Base-by-base conservation (phyloP, 2,113 vertebrate species). In the Ptilorrhoa leucosticta region DNA sequence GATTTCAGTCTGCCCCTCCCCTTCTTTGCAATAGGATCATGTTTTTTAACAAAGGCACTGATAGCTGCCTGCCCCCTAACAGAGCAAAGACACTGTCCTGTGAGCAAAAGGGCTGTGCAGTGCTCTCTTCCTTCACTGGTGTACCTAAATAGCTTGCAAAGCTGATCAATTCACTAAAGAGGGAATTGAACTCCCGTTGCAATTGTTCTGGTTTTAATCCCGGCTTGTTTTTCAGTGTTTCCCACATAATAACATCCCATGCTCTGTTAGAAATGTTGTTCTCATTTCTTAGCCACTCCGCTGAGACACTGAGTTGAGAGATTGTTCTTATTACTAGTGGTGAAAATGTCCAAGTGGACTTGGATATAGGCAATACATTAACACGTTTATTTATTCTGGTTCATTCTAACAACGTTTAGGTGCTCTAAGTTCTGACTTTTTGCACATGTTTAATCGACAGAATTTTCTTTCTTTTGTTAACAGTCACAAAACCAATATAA, bases 161-260 rank as follows among this genome's bases (percentile, higher is more conserved):
- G 71, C 28, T 69, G 84, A 94, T 76, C 70, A 93, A 64, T 87
- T 87, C 78, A 76, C 58, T 80, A 76, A 64, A 85, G 86, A 48
- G 78, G 73, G 92, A 94, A 85, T 48, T 83, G 45, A 93, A 72
- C 22, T 94, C 88, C 83, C 27, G 0, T 31, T 90, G 57, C 92
- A 95, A 93, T 65, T 90, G 85, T 90, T 95, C 90, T 88, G 85
- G 87, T 88, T 95, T 93, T 65, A 93, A 80, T 86, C 71, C 75
- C 20, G 2, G 40, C 66, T 93, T 61, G 57, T 86, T 95, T 80
- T 90, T 94, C 70, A 64, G 48, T 5, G 3, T 90, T 87, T 92
- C 48, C 57, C 48, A 91, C 45, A 30, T 76, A 91, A 47, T 48
- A 94, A 72, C 61, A 90, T 48, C 72, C 66, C 44, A 48, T 2